Percentiles rank a stretch among this genome's conserved stretches.
Evolutionary conservation across 2,113 vertebrate genomes (phyloP).

Genomic region (Odocoileus virginianus): DNA sequence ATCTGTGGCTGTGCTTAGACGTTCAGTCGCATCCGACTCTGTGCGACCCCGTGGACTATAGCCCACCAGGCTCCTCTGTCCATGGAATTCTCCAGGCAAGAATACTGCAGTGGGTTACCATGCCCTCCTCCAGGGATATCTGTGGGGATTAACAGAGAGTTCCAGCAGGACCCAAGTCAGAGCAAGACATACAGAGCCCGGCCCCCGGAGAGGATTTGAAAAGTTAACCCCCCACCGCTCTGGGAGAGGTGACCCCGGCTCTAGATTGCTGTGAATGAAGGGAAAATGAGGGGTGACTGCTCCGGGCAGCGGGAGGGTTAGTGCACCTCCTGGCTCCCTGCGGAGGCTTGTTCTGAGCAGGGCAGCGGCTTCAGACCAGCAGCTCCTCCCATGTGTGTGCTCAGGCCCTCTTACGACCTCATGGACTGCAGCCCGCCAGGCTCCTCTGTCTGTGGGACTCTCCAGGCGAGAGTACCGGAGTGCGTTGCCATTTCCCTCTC

Average conservation of each 20-base stretch:
- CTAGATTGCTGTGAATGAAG: neutral
- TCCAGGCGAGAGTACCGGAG: neutral
- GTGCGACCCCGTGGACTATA: neutral
- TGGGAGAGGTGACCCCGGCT: neutral
- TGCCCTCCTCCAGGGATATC: neutral
- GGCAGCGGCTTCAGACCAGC: neutral
- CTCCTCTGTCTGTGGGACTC: neutral
- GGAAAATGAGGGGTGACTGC: neutral
- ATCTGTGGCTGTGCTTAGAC: neutral
- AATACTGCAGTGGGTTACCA: neutral
- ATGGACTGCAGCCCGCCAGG: neutral
- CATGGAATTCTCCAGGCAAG: neutral
- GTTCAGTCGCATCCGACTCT: neutral
- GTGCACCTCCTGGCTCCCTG: neutral
- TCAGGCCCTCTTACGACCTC: neutral
- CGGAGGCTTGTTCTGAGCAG: neutral
- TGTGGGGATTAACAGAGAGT: neutral
- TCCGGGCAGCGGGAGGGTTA: neutral
- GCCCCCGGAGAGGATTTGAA: neutral
- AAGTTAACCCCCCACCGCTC: neutral
- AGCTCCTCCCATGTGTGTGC: neutral
- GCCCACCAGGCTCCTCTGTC: neutral
- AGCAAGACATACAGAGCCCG: neutral
- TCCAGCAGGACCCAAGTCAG: no score
- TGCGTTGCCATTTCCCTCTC: neutral